Conservation (phyloP, 2,113 vertebrate genomes). For the Scytalopus superciliaris region DNA sequence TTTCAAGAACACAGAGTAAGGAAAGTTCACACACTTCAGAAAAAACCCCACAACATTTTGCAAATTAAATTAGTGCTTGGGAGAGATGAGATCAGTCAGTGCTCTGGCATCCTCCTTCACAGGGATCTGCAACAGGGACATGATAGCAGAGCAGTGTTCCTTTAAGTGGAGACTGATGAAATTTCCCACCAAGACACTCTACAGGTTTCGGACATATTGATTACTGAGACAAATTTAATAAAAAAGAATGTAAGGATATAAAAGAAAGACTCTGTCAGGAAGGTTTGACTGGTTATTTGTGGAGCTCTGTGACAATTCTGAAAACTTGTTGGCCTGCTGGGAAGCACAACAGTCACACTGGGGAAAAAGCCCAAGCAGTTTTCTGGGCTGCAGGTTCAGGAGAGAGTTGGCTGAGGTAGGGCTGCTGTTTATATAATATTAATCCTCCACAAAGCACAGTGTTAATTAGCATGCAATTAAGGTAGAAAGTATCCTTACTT, state of each 20-base stretch:
- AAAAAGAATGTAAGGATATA: neutral
- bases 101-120: neutral
- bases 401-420: neutral
- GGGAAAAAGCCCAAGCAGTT: neutral
- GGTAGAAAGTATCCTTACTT: neutral
- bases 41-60: conserved; percentile 19
- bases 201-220: neutral
- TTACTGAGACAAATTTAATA: neutral
- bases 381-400: neutral
- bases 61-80: conserved; percentile 39
- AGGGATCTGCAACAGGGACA: neutral
- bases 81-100: conserved; percentile 6
- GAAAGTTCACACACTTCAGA: conserved; percentile 25
- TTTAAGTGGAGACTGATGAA: neutral
- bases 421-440: neutral
- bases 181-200: conserved; percentile 1
- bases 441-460: neutral
- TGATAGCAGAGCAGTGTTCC: neutral
- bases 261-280: neutral
- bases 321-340: neutral
- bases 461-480: neutral
- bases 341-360: neutral
- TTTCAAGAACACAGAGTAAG: conserved; percentile 13
- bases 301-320: neutral
- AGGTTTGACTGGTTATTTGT: neutral